phyloP scores from a whole-genome alignment of 2,888 invertebrate species.

The Lasiommata megera region DNA sequence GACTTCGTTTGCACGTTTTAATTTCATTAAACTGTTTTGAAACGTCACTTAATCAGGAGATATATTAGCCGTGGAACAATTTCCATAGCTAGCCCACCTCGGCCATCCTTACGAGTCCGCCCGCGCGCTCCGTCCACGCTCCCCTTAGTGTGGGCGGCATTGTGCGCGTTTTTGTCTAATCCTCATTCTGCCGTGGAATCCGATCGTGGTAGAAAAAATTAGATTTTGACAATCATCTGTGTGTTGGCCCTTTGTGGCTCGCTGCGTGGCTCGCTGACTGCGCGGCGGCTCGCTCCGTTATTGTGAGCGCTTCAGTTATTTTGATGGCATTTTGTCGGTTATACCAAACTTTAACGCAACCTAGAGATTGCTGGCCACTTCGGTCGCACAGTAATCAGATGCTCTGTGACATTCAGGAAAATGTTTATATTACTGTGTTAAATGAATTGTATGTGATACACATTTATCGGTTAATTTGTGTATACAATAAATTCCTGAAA shows the following conservation, averaged over 20 bases:
- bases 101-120: neutral
- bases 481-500: too few species aligned
- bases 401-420: too few species aligned
- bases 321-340: neutral
- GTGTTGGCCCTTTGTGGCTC: neutral
- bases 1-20: too few species aligned
- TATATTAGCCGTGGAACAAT: too few species aligned
- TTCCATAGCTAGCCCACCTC: too few species aligned
- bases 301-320: neutral
- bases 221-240: neutral
- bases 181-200: constrained; percentile 11
- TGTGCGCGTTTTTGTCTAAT: constrained; percentile 16
- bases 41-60: too few species aligned
- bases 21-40: too few species aligned
- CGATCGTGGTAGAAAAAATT: constrained; percentile 14
- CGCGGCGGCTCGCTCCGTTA: neutral
- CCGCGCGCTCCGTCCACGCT: neutral
- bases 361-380: too few species aligned
- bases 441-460: too few species aligned
- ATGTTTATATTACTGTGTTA: too few species aligned
- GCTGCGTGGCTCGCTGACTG: neutral
- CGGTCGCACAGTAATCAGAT: too few species aligned
- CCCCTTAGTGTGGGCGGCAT: neutral
- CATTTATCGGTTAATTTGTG: too few species aligned
- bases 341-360: neutral